Conservation (phyloP, 1,140 invertebrate species). For the Telenomus remus region DNA sequence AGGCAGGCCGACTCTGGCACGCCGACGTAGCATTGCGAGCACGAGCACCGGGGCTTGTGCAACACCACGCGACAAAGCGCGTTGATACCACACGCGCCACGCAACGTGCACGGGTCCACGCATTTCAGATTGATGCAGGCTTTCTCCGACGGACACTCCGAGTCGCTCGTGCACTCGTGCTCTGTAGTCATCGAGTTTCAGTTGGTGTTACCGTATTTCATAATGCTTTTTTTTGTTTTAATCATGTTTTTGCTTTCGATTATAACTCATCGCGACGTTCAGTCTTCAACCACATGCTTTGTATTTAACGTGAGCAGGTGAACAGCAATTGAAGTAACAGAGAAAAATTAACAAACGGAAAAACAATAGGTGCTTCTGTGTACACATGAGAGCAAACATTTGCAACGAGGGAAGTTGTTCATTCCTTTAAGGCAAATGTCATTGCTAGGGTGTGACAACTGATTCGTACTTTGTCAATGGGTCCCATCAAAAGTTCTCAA, state of each 20-base stretch:
- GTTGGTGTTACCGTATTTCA: conserved; percentile 23
- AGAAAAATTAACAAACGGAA: conserved; percentile 76
- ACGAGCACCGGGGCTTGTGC: conserved; percentile 89
- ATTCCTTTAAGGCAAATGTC: no score
- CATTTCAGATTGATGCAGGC: conserved; percentile 91
- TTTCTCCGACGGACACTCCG: conserved; percentile 92
- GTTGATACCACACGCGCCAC: conserved; percentile 91
- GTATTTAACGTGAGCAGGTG: conserved; percentile 58
- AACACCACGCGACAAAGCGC: conserved; percentile 89
- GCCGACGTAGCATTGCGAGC: conserved; percentile 90
- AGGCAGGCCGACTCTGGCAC: conserved; percentile 85
- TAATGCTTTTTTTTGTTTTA: no score
- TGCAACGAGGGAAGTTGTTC: no score
- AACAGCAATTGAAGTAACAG: conserved; percentile 59
- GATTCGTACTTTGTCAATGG: no score
- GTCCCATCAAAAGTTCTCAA: no score
- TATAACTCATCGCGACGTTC: neutral
- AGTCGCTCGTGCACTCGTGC: conserved; percentile 91
- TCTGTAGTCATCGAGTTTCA: conserved; percentile 76
- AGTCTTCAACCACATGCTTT: conserved; percentile 80
- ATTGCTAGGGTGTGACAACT: no score
- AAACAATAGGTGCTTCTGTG: conserved; percentile 81
- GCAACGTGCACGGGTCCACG: conserved; percentile 90
- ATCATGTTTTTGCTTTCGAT: neutral
- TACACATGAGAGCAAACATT: no score